Evolutionary conservation across 2,113 vertebrate species (phyloP), one percentile per base, ranked within the genome.

Genomic region (Tupaia tana): DNA sequence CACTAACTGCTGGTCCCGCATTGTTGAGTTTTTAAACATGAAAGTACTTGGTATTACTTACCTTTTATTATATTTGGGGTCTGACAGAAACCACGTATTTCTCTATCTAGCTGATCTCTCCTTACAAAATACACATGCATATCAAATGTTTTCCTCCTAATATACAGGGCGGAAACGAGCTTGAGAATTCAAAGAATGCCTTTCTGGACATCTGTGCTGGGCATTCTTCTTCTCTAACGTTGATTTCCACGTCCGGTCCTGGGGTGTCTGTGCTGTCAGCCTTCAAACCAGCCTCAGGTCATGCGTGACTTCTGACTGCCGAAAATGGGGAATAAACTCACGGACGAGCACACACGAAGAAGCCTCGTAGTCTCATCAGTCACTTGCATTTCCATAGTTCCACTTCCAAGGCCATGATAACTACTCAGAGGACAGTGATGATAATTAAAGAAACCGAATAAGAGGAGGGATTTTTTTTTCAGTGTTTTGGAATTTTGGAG

Each of bases 321-420:
- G 54, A 85, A 85, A 86, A 61, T 85, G 69, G 73, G 52, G 84
- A 81, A 80, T 78, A 83, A 58, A 77, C 54, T 13, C 95, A 91
- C 19, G 52, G 56, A 34, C 90, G 67, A 94, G 52, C 58, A 82
- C 77, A 89, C 71, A 64, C 18, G 83, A 94, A 93, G 43, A 70
- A 89, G 31, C 87, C 64, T 3, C 7, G 58, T 27, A 24, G 54
- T 71, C 58, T 80, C 90, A 88, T 94, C 84, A 91, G 61, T 96
- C 70, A 84, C 24, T 85, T 8, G 14, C 58, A 74, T 89, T 96
- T 82, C 31, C n/a, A 61, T 67, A 29, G 22, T 34, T 4, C 52
- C 52, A 19, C 92, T 75, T 95, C 66, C 34, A 71, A 93, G 58
- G 64, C 86, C 14, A 43, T 74, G 82, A 64, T 27, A 92, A 83